Evolutionary conservation across 2,888 invertebrate genomes (phyloP).

Genomic region (Timandra comae): DNA sequence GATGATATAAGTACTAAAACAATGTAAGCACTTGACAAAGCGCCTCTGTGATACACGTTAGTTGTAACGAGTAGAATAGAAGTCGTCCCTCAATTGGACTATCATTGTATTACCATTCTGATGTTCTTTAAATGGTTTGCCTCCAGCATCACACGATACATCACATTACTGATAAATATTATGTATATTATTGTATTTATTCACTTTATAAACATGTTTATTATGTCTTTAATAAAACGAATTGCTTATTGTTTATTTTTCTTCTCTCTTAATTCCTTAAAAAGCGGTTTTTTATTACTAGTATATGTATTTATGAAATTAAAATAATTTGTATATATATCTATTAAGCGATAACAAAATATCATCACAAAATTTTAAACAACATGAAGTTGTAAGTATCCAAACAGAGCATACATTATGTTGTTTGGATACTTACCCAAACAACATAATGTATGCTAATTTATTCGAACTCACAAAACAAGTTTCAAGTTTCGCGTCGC

Average conservation of each 20-base stretch:
- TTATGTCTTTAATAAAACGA: slow-evolving; percentile 75
- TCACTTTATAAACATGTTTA: slow-evolving; percentile 76
- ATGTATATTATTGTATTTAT: slow-evolving; percentile 66
- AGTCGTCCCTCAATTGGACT: slow-evolving; percentile 41
- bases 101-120: slow-evolving; percentile 40
- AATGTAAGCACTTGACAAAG: slow-evolving; percentile 36
- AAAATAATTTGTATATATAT: no score
- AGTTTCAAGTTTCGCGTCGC: no score
- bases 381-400: no score
- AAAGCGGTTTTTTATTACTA: no score
- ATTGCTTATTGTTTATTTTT: slow-evolving; percentile 58
- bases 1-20: no score
- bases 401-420: no score
- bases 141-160: slow-evolving; percentile 49
- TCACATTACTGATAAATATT: slow-evolving; percentile 52
- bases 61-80: slow-evolving; percentile 39
- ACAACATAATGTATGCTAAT: no score
- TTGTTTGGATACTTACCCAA: no score
- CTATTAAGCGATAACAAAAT: no score
- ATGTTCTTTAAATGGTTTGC: slow-evolving; percentile 49
- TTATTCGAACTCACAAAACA: no score
- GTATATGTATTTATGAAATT: no score
- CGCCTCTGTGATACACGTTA: slow-evolving; percentile 68
- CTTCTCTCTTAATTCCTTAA: slow-evolving; percentile 24
- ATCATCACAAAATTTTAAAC: no score